Evolutionary conservation across 2,888 invertebrate species (phyloP), one percentile per base, ranked within the genome.

Genomic region (Muscina levida): DNA sequence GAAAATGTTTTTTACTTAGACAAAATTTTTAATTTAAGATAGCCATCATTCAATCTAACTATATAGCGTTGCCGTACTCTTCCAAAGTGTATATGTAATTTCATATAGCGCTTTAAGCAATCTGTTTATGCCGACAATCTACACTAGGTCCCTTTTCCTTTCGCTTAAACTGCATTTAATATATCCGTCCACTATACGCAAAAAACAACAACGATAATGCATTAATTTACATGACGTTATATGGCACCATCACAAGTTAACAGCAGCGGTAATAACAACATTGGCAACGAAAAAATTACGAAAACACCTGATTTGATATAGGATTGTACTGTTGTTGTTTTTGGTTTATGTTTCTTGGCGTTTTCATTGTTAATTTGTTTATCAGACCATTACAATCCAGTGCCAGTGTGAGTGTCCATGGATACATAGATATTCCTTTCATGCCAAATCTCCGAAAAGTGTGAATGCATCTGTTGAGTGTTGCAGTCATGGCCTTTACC

Each of bases 391-490:
- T 39, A 10, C 42, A 37, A 51, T 19, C 26, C n/a, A n/a, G 48
- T 67, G 42, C 65, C 44, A 46, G 62, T 42, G 44, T 62, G 68
- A 62, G 53, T 53, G 59, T 15, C n/a, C n/a, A 57, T 42, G 22
- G 42, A 22, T 22, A 39, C 39, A 53, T 31, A 8, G 31, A 31
- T 31, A 8, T 31, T 31, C 8, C 31, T 31, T 31, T 3, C 31
- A 31, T 3, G 8, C 24, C 11, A 24, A 24, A 66, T 70, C 53
- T 31, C 6, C 68, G 57, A 17, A 37, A 66, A 66, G 67, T 73
- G 66, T 70, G 72, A 72, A 70, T 73, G 76, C 57, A 66, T 66
- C 72, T 57, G 65, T 77, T 70, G 56, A 68, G 39, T 46, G 56
- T 62, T 57, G 31, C 11, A 39, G 42, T 39, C 53, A 39, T 73